Base-by-base conservation (phyloP, 2,888 invertebrate genomes). In the Netelia melanura region DNA sequence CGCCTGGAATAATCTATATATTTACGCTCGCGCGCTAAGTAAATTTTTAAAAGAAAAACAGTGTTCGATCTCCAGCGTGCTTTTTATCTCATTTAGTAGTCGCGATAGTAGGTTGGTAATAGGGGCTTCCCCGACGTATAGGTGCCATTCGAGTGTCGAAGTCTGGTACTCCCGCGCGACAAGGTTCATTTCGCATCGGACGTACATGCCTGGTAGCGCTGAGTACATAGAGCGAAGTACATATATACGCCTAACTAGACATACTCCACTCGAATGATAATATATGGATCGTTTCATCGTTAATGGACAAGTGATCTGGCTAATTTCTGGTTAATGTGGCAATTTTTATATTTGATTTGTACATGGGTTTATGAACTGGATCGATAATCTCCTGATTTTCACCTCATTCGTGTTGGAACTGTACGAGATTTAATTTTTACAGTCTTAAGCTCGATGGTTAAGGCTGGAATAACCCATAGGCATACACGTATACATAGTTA, bases 131-230 rank as follows among this genome's bases (percentile, higher is more conserved):
- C 56, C 70, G 71, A 80, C 80, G 23, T 64, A 76, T 70, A 70
- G 54, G 67, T 78, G 70, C 72, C 76, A 81, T 81, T 68, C 65
- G 58, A 83, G 78, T 83, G 72, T 68, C 64, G 54, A 81, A 67
- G 71, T 67, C 61, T 67, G 25, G 67, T 67, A 61, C 62, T 84
- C 56, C 67, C 43, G 30, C 43, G 74, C 76, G 65, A 76, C 80
- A 76, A 71, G 70, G 65, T 76, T 76, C 65, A 71, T 76, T 79
- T 65, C 67, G 77, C 72, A 58, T 52, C 44, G 76, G 14, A 54
- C 67, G 43, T 61, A 67, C 38, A 71, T 67, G 54, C 44, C 71
- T 48, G 61, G 25, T 61, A 61, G 48, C 44, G 65, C 72, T 6
- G 43, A 43, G n/a, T 77, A 76, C 71, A 77, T 76, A 62, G 65